Conservation (phyloP, 2,797 vertebrate genomes). For the Nannoperca obscura region DNA sequence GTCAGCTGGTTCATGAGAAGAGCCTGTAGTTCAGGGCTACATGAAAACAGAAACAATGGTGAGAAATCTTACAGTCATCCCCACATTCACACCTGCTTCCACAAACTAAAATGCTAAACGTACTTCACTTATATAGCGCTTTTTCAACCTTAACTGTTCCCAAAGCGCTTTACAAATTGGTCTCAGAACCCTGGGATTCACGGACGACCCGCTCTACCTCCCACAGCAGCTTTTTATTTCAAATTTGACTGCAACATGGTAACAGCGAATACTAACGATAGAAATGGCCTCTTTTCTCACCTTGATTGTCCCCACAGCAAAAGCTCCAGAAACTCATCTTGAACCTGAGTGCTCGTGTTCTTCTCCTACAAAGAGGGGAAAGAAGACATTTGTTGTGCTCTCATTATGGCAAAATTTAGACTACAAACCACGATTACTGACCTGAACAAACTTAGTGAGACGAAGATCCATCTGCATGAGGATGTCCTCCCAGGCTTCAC, state of each 20-base stretch:
- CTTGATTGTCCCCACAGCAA: slow-evolving; percentile 97
- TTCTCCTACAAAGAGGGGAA: slow-evolving; percentile 87
- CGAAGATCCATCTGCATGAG: slow-evolving; percentile 98
- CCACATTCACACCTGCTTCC: too few relatives aligned
- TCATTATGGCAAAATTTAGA: neutral
- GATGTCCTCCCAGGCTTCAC: slow-evolving; percentile 99
- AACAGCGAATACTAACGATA: neutral
- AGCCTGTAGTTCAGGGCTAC: slow-evolving; percentile 94
- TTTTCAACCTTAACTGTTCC: too few relatives aligned
- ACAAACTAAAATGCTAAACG: too few relatives aligned
- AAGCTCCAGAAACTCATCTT: slow-evolving; percentile 98
- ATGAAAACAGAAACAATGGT: slow-evolving; percentile 41
- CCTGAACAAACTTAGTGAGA: slow-evolving; percentile 98
- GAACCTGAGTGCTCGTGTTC: slow-evolving; percentile 97
- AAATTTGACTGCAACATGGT: slow-evolving; percentile 15
- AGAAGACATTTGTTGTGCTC: neutral
- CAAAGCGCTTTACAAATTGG: too few relatives aligned
- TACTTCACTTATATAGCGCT: too few relatives aligned
- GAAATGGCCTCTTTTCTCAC: slow-evolving; percentile 63
- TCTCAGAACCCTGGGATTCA: too few relatives aligned
- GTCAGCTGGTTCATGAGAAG: slow-evolving; percentile 98
- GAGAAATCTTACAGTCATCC: neutral
- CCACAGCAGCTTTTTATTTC: too few relatives aligned
- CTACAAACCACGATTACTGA: slow-evolving; percentile 54
- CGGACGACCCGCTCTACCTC: too few relatives aligned